A percentile compares a stretch with the other conserved stretches of the same genome.
Conservation (phyloP, 2,113 vertebrate species). For the Apeltes quadracus region DNA sequence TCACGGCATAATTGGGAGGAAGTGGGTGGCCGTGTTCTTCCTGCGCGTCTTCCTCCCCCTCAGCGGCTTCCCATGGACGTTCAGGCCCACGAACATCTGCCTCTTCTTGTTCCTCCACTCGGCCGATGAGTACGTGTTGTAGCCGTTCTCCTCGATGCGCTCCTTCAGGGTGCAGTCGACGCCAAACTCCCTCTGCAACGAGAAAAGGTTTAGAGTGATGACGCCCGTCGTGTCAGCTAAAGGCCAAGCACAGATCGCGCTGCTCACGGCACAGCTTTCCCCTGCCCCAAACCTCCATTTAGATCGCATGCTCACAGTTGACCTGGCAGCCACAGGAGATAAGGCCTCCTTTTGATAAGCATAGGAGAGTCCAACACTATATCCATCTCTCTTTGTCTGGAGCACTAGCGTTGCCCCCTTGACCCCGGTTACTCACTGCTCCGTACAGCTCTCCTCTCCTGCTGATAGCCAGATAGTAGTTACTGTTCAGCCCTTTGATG, state of each 20-base stretch:
- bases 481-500: constrained; percentile 92
- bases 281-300: constrained; percentile 27
- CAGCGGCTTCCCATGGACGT: constrained; percentile 89
- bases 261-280: constrained; percentile 9
- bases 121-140: constrained; percentile 96
- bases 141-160: constrained; percentile 97
- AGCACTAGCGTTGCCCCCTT: constrained; percentile 59
- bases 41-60: constrained; percentile 92
- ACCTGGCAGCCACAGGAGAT: constrained; percentile 46
- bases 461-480: constrained; percentile 96
- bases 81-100: constrained; percentile 97
- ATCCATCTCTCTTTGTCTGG: constrained; percentile 38
- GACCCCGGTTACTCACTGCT: constrained; percentile 87
- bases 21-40: constrained; percentile 96
- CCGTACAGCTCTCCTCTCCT: constrained; percentile 94
- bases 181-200: constrained; percentile 89
- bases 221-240: constrained; percentile 26
- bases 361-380: constrained; percentile 53
- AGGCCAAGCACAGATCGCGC: constrained; percentile 19
- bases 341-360: constrained; percentile 47
- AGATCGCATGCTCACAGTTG: constrained; percentile 20
- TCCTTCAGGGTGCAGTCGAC: constrained; percentile 95
- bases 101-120: constrained; percentile 93
- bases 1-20: constrained; percentile 89
- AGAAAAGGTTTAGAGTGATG: constrained; percentile 48